Conservation (phyloP, 2,797 vertebrate species). For the Anomalospiza imberbis region DNA sequence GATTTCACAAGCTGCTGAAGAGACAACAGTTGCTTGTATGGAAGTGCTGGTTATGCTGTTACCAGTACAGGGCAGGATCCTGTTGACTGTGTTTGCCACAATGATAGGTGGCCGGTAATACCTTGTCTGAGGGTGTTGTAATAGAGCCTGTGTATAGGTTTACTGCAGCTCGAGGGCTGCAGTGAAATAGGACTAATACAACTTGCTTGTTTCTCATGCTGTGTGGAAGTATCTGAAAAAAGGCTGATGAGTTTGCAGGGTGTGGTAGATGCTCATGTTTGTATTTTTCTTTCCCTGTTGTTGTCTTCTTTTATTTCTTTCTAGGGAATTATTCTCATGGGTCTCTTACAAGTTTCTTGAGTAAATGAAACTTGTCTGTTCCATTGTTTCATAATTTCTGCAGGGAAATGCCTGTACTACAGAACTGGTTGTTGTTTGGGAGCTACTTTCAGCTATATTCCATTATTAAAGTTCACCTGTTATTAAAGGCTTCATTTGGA, state of each 20-base stretch:
- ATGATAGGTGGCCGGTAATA: neutral
- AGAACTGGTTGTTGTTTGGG: neutral
- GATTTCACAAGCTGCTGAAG: neutral
- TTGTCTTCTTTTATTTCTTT: neutral
- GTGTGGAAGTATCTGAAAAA: neutral
- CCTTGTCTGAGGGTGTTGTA: neutral
- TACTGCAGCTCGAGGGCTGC: neutral
- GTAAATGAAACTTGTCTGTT: neutral
- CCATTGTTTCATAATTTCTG: neutral
- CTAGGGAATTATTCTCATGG: neutral
- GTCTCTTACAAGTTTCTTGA: neutral
- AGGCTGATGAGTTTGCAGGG: neutral
- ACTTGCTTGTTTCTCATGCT: neutral
- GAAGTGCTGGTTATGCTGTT: neutral
- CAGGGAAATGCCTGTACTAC: neutral
- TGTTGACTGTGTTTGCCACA: neutral
- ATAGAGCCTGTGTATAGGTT: neutral
- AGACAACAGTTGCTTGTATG: rapidly evolving
- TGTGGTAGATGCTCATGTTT: neutral
- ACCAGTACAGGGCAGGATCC: neutral
- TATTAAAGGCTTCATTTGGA: neutral
- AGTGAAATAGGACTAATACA: neutral
- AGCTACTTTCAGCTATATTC: neutral
- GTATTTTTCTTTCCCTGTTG: rapidly evolving
- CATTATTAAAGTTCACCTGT: neutral